Conservation (phyloP, 2,113 vertebrate genomes). For the Laterallus jamaicensis region DNA sequence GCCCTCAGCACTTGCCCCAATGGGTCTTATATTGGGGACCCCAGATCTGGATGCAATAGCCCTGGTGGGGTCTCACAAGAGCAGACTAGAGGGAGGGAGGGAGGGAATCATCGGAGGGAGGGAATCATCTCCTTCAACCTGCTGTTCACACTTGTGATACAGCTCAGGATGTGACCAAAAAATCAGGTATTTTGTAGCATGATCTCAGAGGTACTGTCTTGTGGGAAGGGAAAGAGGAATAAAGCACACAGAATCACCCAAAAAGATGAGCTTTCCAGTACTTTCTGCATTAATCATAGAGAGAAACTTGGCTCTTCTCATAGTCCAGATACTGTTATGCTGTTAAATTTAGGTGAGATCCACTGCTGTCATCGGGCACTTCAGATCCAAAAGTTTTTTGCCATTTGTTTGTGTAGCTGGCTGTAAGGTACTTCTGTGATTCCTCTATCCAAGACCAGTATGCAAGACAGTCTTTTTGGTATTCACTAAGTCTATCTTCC, state of each 20-base stretch:
- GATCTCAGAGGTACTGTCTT: background rate
- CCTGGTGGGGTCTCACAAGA: too few species aligned
- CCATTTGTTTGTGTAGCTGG: background rate
- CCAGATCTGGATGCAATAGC: background rate
- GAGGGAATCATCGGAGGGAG: too few species aligned
- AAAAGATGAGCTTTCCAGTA: background rate
- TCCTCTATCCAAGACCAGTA: background rate
- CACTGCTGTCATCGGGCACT: accelerated
- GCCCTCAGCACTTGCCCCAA: accelerated
- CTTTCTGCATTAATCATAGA: background rate
- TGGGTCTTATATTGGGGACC: background rate
- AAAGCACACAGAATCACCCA: background rate
- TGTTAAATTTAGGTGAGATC: background rate
- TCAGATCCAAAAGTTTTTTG: background rate
- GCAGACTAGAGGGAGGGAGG: background rate
- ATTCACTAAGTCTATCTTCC: background rate
- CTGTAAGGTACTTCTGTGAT: background rate
- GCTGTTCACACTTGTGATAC: background rate
- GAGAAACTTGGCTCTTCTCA: background rate
- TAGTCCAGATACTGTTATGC: background rate
- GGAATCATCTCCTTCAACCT: background rate
- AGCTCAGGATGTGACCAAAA: background rate
- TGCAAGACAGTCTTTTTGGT: background rate
- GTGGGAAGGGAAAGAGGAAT: background rate
- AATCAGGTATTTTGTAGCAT: background rate